phyloP scores from a whole-genome alignment of 1,140 invertebrate genomes.

The Drosophila subpulchrella region DNA sequence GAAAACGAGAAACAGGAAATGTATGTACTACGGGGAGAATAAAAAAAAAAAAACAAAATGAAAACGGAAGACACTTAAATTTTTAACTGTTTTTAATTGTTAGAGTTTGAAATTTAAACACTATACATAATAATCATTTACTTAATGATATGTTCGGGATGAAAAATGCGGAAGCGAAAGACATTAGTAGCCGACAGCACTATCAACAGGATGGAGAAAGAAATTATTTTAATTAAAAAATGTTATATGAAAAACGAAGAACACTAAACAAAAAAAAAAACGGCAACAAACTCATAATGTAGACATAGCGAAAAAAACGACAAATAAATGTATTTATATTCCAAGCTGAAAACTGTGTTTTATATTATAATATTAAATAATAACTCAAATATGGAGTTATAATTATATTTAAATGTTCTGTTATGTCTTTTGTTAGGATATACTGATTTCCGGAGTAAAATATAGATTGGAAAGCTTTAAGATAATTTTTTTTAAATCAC shows the following conservation, averaged over 20 bases:
- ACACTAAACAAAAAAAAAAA: constrained; percentile 35
- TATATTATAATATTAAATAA: background rate
- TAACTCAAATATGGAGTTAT: background rate
- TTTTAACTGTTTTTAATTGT: constrained; percentile 84
- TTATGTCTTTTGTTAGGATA: no score
- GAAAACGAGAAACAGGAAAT: constrained; percentile 70
- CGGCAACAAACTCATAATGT: constrained; percentile 69
- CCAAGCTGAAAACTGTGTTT: constrained; percentile 34
- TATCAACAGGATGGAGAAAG: constrained; percentile 47
- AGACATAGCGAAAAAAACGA: constrained; percentile 73
- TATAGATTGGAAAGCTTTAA: background rate
- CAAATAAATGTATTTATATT: constrained; percentile 84
- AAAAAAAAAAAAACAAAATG: constrained; percentile 41
- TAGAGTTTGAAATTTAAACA: constrained; percentile 74
- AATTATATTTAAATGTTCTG: background rate
- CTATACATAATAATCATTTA: constrained; percentile 67
- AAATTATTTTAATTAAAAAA: constrained; percentile 82
- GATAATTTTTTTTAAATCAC: no score
- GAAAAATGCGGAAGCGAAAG: constrained; percentile 57
- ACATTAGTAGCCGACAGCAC: constrained; percentile 52
- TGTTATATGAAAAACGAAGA: constrained; percentile 68
- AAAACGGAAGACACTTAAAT: constrained; percentile 55
- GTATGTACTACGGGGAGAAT: constrained; percentile 56
- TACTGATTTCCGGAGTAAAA: no score
- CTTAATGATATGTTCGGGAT: constrained; percentile 71